Conservation (phyloP, 2,113 vertebrate genomes). For the Albula glossodonta region DNA sequence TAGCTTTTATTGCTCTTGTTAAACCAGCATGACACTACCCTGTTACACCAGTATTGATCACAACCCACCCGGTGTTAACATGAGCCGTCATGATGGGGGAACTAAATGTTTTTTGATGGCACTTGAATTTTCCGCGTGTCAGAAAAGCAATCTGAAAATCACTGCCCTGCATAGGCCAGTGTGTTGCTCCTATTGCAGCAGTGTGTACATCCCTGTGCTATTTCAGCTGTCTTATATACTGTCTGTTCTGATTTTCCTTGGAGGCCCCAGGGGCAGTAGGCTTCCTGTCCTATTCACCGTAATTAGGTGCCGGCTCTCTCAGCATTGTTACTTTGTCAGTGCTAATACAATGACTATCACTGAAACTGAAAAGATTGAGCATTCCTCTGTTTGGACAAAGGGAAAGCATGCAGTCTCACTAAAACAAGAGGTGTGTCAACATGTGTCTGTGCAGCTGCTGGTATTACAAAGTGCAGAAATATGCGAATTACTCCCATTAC, state of each 20-base stretch:
- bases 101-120: background rate
- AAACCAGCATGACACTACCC: background rate
- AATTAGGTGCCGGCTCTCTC: background rate
- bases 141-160: background rate
- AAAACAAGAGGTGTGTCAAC: background rate
- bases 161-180: too few relatives aligned
- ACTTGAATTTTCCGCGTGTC: background rate
- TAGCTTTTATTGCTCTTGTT: background rate
- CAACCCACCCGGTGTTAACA: background rate
- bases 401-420: background rate
- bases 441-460: background rate
- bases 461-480: background rate
- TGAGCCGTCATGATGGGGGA: background rate
- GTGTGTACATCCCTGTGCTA: background rate
- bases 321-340: background rate
- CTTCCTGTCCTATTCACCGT: constrained; percentile 4
- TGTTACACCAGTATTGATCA: background rate
- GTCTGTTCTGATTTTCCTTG: background rate
- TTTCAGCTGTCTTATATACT: background rate
- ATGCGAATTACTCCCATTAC: background rate
- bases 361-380: background rate
- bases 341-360: background rate
- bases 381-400: background rate
- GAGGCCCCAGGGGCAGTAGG: background rate
- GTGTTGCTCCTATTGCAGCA: background rate